Base-by-base conservation (phyloP, 2,888 invertebrate species). In the Caenorhabditis sulstoni region DNA sequence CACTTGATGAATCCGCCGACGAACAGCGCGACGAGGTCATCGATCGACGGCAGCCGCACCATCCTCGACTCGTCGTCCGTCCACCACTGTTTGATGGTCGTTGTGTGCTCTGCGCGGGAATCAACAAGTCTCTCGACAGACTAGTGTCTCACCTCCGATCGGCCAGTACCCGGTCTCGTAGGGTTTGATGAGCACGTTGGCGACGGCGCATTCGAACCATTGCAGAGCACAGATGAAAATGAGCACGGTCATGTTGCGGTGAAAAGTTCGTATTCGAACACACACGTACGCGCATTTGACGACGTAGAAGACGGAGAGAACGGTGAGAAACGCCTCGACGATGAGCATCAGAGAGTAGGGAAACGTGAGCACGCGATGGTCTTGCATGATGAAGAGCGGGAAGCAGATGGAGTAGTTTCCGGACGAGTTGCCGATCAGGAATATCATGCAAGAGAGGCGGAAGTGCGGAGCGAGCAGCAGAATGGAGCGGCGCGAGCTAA, bases 41-140 rank as follows among this genome's bases (percentile, higher is more conserved):
- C 0, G n/a, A 45, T 41, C 16, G 47, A 12, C 18, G 57, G 3
- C 5, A 76, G 16, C 1, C 11, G 47, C 0, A 61, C 44, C 76
- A 76, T 76, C 52, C 52, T 50, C 0, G 57, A n/a, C n/a, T 47
- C 39, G 55, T 76, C 68, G 50, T 49, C 41, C 0, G 76, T 76
- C 68, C 68, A 76, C 76, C 76, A 75, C 67, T 75, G 75, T 50
- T 75, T 75, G 23, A 67, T 35, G 14, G 57, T 49, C 11, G 29
- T 47, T 5, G 11, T 58, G 35, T 29, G 29, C 12, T 64, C 73
- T 73, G 50, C 23, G 29, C 22, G 14, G 1, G 14, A 53, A 22
- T 23, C 12, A 23, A 7, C 29, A 29, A 3, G 29, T 29, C 29
- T 29, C 29, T 29, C 7, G 3, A 29, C n/a, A n/a, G n/a, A n/a